Percentiles rank a stretch among this genome's conserved stretches.
Conservation (phyloP, 2,113 vertebrate species). For the Tragulus kanchil region DNA sequence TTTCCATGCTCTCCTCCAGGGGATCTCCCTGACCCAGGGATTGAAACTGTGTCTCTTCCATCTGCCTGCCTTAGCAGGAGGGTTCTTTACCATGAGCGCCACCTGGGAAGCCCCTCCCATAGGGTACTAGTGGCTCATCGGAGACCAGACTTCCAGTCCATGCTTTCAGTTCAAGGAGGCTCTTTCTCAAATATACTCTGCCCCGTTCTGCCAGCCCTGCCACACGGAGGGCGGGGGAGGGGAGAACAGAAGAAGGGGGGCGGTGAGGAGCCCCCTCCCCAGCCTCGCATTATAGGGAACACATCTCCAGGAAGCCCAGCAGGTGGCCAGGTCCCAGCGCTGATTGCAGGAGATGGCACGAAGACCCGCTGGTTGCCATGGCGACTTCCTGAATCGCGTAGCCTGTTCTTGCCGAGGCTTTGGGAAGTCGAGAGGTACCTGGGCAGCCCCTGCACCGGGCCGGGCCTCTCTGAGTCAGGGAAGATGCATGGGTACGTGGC, state of each 20-base stretch:
- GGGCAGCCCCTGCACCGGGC: slow-evolving; percentile 57
- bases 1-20: not conserved
- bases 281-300: slow-evolving; percentile 30
- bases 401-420: slow-evolving; percentile 62
- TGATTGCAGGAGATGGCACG: slow-evolving; percentile 78
- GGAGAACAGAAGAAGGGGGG: not conserved
- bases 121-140: not conserved
- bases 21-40: not conserved
- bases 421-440: slow-evolving; percentile 78
- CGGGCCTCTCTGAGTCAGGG: not conserved
- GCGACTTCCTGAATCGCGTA: slow-evolving; percentile 66
- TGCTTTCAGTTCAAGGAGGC: not conserved
- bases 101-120: not conserved
- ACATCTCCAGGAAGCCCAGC: slow-evolving; percentile 80
- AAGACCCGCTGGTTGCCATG: slow-evolving; percentile 81
- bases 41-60: not conserved
- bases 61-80: not conserved
- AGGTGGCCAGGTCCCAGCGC: slow-evolving; percentile 75
- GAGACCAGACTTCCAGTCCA: not conserved
- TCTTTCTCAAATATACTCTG: not conserved
- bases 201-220: not conserved
- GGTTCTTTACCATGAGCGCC: not conserved
- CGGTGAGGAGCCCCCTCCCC: not conserved
- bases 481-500: not conserved
- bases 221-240: not conserved